A percentile compares a stretch with the other conserved stretches of the same genome.
Evolutionary conservation across 1,140 invertebrate species (phyloP).

Genomic region (Aphis craccivora): DNA sequence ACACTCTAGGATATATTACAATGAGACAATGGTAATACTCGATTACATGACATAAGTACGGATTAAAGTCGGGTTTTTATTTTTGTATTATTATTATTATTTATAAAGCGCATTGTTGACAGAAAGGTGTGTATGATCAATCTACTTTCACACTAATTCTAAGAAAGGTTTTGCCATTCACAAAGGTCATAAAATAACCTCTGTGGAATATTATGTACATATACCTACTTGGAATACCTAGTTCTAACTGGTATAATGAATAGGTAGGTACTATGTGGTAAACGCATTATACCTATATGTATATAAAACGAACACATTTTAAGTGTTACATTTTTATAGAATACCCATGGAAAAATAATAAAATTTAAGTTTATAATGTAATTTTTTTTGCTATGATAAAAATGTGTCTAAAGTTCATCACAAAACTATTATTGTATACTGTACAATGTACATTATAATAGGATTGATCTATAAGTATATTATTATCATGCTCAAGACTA

Average conservation of each 20-base stretch:
- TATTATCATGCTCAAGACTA: not conserved
- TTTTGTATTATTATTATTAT: constrained; percentile 43
- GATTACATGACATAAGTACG: constrained; percentile 39
- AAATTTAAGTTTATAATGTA: not conserved
- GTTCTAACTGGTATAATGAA: not conserved
- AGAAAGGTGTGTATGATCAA: constrained; percentile 48
- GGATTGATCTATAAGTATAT: not conserved
- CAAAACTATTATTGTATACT: too few relatives aligned
- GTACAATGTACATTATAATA: not conserved
- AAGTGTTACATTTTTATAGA: not conserved
- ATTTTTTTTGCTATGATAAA: not conserved
- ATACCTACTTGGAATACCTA: not conserved
- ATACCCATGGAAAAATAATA: not conserved
- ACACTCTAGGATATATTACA: constrained; percentile 7
- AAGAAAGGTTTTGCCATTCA: constrained; percentile 57
- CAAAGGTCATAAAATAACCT: constrained; percentile 55
- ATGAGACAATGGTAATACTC: constrained; percentile 42
- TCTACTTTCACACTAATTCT: constrained; percentile 53
- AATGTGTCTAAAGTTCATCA: not conserved
- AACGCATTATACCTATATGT: not conserved
- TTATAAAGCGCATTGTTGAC: constrained; percentile 53
- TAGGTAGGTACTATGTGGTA: not conserved
- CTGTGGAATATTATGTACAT: constrained; percentile 3
- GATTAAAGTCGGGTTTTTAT: constrained; percentile 35
- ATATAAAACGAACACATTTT: not conserved